Evolutionary conservation across 1,140 invertebrate genomes (phyloP).

Genomic region (Trinorchestia longiramus): DNA sequence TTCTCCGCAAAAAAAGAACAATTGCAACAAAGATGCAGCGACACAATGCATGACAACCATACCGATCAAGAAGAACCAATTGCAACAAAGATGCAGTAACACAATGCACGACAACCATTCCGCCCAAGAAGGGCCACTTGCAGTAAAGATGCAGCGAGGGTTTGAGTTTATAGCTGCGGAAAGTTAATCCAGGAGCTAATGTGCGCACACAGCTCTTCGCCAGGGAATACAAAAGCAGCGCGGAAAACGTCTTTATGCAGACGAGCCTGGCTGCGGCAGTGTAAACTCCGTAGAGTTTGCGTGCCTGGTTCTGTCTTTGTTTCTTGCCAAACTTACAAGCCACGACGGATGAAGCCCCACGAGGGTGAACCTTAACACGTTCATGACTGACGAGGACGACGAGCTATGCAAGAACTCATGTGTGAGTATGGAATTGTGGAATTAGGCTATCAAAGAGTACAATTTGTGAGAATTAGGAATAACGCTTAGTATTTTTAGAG

Average conservation of each 20-base stretch:
- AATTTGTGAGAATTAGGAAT: neutral
- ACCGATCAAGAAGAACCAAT: too few relatives aligned
- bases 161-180: neutral
- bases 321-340: conserved; percentile 37
- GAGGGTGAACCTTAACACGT: neutral
- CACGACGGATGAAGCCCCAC: neutral
- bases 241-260: conserved; percentile 46
- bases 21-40: too few relatives aligned
- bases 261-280: conserved; percentile 25
- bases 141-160: neutral
- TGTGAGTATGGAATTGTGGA: neutral
- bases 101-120: neutral
- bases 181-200: conserved; percentile 45
- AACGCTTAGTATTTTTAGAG: neutral
- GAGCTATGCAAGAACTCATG: neutral
- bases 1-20: too few relatives aligned
- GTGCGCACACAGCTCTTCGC: neutral
- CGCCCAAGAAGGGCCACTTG: neutral
- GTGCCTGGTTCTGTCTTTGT: neutral
- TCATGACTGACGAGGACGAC: neutral
- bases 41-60: too few relatives aligned
- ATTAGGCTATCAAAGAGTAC: neutral
- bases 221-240: conserved; percentile 12
- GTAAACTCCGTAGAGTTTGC: neutral
- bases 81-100: neutral